Evolutionary conservation across 2,797 vertebrate species (phyloP), one percentile per base, ranked within the genome.

Genomic region (Taeniopygia guttata): DNA sequence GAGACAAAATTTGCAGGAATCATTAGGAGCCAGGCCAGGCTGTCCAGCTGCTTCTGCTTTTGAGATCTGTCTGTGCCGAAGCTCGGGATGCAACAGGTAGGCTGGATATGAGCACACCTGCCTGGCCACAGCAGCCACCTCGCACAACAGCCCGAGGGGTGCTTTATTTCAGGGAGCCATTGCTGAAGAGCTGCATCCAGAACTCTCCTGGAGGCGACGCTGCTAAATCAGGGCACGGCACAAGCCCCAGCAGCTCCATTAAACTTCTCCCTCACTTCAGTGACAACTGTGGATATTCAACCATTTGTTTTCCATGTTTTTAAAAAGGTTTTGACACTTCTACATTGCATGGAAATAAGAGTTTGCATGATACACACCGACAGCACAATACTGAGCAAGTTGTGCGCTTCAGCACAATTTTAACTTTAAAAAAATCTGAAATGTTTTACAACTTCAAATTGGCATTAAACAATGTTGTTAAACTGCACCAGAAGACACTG

Each of bases 401-500:
- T 26, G 60, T 1, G 46, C 18, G 9, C 56, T 80, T 56, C 14
- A 68, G 64, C 23, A 38, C 43, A 42, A 25, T 22, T 91, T 73
- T 51, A 91, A 81, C 86, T 75, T 32, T 0, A 27, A 68, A 73
- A 63, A 94, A 73, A 1, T 23, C 36, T 43, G 22, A 54, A 74
- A 42, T 16, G 85, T 75, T 81, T 93, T 69, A 81, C 82, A 48
- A 20, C 89, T 88, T 72, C 18, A 84, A 88, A 84, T 45, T 68
- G 58, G 70, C 79, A 16, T 68, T 32, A 40, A 87, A 94, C 93
- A 93, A 85, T 34, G 76, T 34, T 17, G 36, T 27, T 68, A 40
- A 84, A 94, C 87, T 86, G 93, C 89, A 94, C 56, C 89, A 95
- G 89, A 84, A 93, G 87, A 87, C 85, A 81, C 94, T 91, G 56